These are phyloP conservation scores for Prionace glauca DNA, from an alignment of 2,797 vertebrate genomes.

Conservation along the genomic window DNA sequence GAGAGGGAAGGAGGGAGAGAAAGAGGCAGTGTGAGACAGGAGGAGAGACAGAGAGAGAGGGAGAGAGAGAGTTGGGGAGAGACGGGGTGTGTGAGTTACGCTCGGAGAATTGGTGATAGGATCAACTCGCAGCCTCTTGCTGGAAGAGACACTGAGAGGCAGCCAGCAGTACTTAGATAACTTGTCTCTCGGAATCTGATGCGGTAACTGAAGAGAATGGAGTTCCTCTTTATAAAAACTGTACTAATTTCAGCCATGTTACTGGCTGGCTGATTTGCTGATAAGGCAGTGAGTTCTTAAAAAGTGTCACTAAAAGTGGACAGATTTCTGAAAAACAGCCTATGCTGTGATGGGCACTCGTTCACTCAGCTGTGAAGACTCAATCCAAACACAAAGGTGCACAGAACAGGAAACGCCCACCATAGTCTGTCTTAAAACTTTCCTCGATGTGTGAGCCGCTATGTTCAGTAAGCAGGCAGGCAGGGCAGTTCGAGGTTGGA, in stretches of 20 bases:
- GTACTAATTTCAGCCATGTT: not conserved
- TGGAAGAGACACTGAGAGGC: not conserved
- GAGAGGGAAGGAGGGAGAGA: no score
- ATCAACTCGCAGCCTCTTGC: no score
- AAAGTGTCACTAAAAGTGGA: not conserved
- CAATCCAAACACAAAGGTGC: not conserved
- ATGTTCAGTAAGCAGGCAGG: not conserved
- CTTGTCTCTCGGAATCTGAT: not conserved
- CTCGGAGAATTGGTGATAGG: not conserved
- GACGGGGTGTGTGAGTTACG: no score
- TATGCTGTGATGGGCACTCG: not conserved
- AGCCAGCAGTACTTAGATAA: not conserved
- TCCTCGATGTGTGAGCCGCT: not conserved
- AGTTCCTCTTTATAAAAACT: slow-evolving; percentile 22
- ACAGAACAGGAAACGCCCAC: not conserved
- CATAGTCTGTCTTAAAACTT: not conserved
- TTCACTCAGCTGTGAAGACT: not conserved
- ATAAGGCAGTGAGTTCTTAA: not conserved
- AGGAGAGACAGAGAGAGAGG: no score
- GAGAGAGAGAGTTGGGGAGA: not conserved
- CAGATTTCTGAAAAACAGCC: not conserved
- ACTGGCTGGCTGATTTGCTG: not conserved
- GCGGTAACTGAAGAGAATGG: not conserved
- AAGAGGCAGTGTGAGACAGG: no score
- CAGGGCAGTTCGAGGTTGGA: not conserved